Conservation (phyloP, 2,113 vertebrate species). For the Hippocampus abdominalis region DNA sequence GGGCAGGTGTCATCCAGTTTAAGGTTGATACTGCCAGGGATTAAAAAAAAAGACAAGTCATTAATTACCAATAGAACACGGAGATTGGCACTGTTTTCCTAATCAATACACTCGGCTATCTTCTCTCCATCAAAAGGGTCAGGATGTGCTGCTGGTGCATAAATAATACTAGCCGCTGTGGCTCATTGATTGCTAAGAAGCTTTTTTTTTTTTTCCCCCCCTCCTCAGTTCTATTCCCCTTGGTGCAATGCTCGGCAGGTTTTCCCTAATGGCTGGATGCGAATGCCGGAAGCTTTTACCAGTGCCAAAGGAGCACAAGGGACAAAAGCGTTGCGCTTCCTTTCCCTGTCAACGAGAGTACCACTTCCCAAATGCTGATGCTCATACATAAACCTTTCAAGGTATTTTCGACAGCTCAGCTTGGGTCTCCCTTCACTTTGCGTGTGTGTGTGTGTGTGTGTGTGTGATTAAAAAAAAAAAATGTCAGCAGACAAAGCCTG, state of each 20-base stretch:
- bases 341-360: slow-evolving; percentile 54
- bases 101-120: slow-evolving; percentile 43
- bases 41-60: not conserved
- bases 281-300: slow-evolving; percentile 38
- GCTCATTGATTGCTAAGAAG: slow-evolving; percentile 19
- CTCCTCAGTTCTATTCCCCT: slow-evolving; percentile 4
- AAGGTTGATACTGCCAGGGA: not conserved
- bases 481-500: slow-evolving; percentile 31
- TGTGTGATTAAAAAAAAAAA: not conserved
- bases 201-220: slow-evolving; percentile 1
- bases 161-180: slow-evolving; percentile 22
- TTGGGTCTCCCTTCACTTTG: slow-evolving; percentile 21
- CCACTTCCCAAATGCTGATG: slow-evolving; percentile 45
- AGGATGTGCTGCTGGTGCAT: slow-evolving; percentile 35
- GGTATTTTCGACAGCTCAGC: slow-evolving; percentile 22
- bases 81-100: slow-evolving; percentile 16
- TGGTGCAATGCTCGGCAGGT: slow-evolving; percentile 26
- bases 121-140: slow-evolving; percentile 37
- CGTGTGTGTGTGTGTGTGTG: slow-evolving; percentile 27
- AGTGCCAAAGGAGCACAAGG: slow-evolving; percentile 47
- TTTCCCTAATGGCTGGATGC: slow-evolving; percentile 43
- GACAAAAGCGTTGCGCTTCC: slow-evolving; percentile 60
- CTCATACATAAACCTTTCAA: slow-evolving; percentile 25
- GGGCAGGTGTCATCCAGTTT: not conserved
- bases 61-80: slow-evolving; percentile 20